Base-by-base conservation (phyloP, 2,888 invertebrate genomes). In the Horisme vitalbata region DNA sequence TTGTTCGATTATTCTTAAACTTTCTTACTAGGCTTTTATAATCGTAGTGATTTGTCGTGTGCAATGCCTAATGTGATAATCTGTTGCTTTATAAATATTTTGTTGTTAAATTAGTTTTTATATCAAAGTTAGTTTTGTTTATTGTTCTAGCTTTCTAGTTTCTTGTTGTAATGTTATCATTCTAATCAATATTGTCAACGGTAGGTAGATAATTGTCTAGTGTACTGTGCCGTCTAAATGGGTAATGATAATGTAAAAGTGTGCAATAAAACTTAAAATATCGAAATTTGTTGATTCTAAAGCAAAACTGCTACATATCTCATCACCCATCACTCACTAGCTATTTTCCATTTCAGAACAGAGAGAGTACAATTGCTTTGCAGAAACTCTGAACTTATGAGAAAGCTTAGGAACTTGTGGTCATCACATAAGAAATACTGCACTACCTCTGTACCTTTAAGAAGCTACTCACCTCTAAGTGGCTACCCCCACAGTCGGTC, bases 351-450 rank as follows among this genome's bases (percentile, higher is more conserved):
- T 91, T 91, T 78, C 91, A 93, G 93, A 92, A 79, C 82, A 79
- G 92, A 93, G 68, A 91, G 83, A 78, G 78, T 85, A 71, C 90
- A 90, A 73, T 88, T 92, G 83, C 90, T 90, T 82, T 88, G 84
- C 78, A 91, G 92, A 76, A 93, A 93, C 77, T 81, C 83, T 65
- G 91, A 92, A 65, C 86, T 93, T 69, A 91, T 92, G 89, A 85
- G 88, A 76, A 91, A 92, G 76, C 88, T 92, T 62, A 88, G 91
- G 71, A 90, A 85, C 60, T 76, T 93, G 53, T 92, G 93, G 92
- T 88, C 83, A 70, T 91, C 91, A 72, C 91, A 92, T 83, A 92
- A 92, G 75, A 91, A 91, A 62, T 89, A 90, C 72, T 90, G 90
- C 83, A 89, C 86, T 8, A 83, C 81, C 57, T 71, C 76, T 30